Conservation (phyloP, 2,888 invertebrate genomes). For the Noctua janthe region DNA sequence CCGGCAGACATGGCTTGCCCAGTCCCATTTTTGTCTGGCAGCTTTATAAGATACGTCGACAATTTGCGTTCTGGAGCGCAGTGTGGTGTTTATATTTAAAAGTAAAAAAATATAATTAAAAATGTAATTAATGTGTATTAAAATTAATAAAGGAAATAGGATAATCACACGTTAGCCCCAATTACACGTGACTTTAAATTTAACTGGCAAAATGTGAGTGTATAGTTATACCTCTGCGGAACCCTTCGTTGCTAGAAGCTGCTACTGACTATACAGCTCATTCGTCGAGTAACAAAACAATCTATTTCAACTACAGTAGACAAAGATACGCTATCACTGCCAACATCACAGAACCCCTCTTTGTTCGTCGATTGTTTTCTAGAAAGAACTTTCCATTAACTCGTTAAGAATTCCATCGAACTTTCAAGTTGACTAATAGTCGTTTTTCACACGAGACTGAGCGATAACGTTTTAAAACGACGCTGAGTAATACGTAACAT, state of each 20-base stretch:
- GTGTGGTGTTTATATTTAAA: no score
- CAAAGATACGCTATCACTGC: constrained; percentile 27
- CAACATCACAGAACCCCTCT: not conserved
- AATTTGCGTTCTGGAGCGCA: no score
- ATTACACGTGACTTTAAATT: not conserved
- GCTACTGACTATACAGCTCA: not conserved
- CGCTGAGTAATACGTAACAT: constrained; percentile 85
- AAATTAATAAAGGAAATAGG: no score
- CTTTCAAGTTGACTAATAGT: constrained; percentile 81
- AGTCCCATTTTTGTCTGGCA: no score
- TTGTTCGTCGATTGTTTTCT: constrained; percentile 29
- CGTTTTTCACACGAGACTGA: constrained; percentile 82
- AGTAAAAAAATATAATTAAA: no score
- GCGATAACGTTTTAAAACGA: constrained; percentile 85
- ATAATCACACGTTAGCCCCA: no score
- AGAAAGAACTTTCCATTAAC: constrained; percentile 50
- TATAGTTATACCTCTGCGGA: not conserved
- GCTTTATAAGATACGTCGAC: no score
- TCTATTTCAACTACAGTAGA: constrained; percentile 11
- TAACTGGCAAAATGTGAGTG: not conserved
- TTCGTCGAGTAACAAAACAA: not conserved
- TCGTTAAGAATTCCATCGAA: constrained; percentile 65
- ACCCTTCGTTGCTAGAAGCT: not conserved
- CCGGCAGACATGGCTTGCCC: no score
- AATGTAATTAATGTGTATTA: no score